phyloP scores from a whole-genome alignment of 2,888 invertebrate species.

The Abrostola tripartita region DNA sequence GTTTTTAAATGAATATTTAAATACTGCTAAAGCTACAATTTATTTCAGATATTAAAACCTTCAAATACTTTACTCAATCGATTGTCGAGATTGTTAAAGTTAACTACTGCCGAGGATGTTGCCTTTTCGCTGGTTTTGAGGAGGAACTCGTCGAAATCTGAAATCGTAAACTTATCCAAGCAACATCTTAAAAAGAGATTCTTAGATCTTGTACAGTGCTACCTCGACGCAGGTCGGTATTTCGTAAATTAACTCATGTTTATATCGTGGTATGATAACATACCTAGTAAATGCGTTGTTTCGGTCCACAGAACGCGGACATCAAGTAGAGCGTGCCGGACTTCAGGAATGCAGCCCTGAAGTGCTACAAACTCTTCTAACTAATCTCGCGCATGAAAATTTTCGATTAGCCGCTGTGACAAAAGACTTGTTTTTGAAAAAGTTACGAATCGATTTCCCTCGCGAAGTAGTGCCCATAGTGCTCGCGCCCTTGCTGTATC shows the following conservation, averaged over 20 bases:
- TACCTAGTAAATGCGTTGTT: slow-evolving; percentile 19
- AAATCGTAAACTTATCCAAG: slow-evolving; percentile 92
- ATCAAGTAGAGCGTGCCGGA: slow-evolving; percentile 92
- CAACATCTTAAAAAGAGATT: slow-evolving; percentile 94
- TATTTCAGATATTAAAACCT: slow-evolving; percentile 92
- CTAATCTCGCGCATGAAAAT: slow-evolving; percentile 88
- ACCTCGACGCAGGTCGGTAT: slow-evolving; percentile 92
- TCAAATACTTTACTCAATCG: slow-evolving; percentile 94
- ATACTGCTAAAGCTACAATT: slow-evolving; percentile 50
- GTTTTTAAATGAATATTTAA: slow-evolving; percentile 11
- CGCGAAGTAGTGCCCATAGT: slow-evolving; percentile 96
- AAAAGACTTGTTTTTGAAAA: slow-evolving; percentile 93
- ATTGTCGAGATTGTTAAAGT: slow-evolving; percentile 94
- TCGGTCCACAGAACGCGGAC: slow-evolving; percentile 87
- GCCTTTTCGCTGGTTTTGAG: slow-evolving; percentile 95
- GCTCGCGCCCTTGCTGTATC: slow-evolving; percentile 95
- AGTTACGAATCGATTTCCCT: slow-evolving; percentile 95
- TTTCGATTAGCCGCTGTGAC: slow-evolving; percentile 92
- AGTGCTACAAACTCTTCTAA: slow-evolving; percentile 94
- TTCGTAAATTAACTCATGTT: background rate
- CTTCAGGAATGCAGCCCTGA: slow-evolving; percentile 97
- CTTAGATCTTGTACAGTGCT: slow-evolving; percentile 95
- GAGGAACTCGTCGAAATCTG: slow-evolving; percentile 93
- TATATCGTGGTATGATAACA: slow-evolving; percentile 6
- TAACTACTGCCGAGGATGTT: slow-evolving; percentile 97